Evolutionary conservation across 2,888 invertebrate species (phyloP), one percentile per base, ranked within the genome.

Genomic region (Craniophora ligustri): DNA sequence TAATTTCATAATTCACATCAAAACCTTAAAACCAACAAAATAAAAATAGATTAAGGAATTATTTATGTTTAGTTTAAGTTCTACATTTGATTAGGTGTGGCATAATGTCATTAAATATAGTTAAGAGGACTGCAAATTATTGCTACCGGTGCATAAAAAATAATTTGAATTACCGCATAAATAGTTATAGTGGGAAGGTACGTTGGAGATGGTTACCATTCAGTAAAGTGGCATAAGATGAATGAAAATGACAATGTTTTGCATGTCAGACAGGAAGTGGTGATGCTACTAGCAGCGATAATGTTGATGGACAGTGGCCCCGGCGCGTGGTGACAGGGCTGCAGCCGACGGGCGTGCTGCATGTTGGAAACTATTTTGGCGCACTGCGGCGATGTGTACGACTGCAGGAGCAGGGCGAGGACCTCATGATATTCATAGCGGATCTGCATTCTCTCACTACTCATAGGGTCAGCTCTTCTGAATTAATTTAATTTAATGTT

Each of bases 331-430:
- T 99, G 78, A 98, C 99, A 0, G 99, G 99, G 10, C 96, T 99
- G 81, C 99, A 99, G 91, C 99, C 99, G 0, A 99, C 99, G 0
- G 99, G 99, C 13, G 92, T 95, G 3, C 94, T 99, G 58, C 99
- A 99, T 89, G 92, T 99, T 42, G 99, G 99, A 8, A 99, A 99
- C 93, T 99, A 99, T 92, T 95, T 99, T 72, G 99, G 99, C 8
- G 99, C 98, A 1, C 95, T 99, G 60, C 95, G 95, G 55, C 96
- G 96, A 82, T 99, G 98, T 97, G 95, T 97, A 14, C 93, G 96
- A 13, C 86, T 98, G 32, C 99, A 99, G 88, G 91, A 97, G 56
- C 53, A 90, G 10, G 94, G 95, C 18, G 95, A 96, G 54, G 94
- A 96, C 81, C 95, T 97, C 14, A 95, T 97, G 51, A 94, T 96